Base-by-base conservation (phyloP, 1,140 invertebrate genomes). In the Eurytemora carolleeae region DNA sequence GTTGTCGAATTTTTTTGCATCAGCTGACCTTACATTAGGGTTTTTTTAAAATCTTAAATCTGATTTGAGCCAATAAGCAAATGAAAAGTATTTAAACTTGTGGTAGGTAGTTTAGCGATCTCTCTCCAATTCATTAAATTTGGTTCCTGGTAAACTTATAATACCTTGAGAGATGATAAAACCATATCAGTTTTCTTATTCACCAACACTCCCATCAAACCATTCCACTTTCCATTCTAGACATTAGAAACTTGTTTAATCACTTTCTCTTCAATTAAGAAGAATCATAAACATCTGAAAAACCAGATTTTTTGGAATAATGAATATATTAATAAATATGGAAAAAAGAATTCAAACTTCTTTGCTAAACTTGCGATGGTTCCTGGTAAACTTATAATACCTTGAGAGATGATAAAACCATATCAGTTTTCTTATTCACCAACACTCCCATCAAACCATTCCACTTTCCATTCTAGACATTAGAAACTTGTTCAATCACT, bases 161-260 rank as follows among this genome's bases (percentile, higher is more conserved):
- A n/a, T n/a, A n/a, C n/a, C n/a, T n/a, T n/a, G n/a, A n/a, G n/a
- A n/a, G n/a, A n/a, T n/a, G n/a, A n/a, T n/a, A n/a, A n/a, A n/a
- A n/a, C n/a, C n/a, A n/a, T n/a, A 71, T 98, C 95, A 1, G 77
- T 77, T 74, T 90, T 90, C 56, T 87, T 80, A 70, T 93, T 90
- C 24, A 93, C 83, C 54, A 98, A 76, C 3, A 86, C 84, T 21
- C 68, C 67, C 66, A 96, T 89, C 25, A 98, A 76, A 2, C 94
- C 94, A 73, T 97, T 97, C 94, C 94, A 98, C 72, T 87, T 89
- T 56, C 87, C 87, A 70, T 89, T 84, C 75, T 89, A 67, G 3
- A 65, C 63, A 66, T 58, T 64, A 20, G 25, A 67, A 53, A 16
- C 22, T 3, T 1, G 26, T 22, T 22, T 23, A 31, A 15, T 53